Evolutionary conservation across 1,140 invertebrate genomes (phyloP), one percentile per base, ranked within the genome.

Genomic region (Condylostylus longicornis): DNA sequence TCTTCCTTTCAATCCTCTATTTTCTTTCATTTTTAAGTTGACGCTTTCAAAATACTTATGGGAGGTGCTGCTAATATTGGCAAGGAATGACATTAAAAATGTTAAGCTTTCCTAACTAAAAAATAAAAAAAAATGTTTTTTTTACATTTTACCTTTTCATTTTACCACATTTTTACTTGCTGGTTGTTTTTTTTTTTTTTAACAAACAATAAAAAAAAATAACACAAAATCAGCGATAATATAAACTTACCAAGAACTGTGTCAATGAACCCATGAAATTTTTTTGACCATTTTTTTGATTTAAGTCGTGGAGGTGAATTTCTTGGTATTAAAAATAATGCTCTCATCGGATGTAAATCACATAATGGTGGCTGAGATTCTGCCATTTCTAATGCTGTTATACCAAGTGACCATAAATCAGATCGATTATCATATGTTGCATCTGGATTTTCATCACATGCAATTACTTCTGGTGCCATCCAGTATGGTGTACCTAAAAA

Each of bases 381-480:
- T 29, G 95, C 95, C 95, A 99, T 99, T 74, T 99, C 96, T 44
- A 99, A 71, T 20, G 94, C 90, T 22, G 94, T 98, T 51, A 98
- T 98, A 51, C 93, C 95, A 42, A 98, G 71, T 31, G 90, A 96
- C 95, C 95, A 98, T 32, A 98, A 69, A 67, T 98, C 95, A 61
- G 87, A 94, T 61, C 95, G 77, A 68, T 98, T 98, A 64, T 99
- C 96, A 61, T 99, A 99, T 25, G 96, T 99, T 20, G 95, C 95
- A 61, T 98, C 94, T 29, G 94, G 90, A 69, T 99, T 98, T 66
- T 98, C 94, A 69, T 99, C 96, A 67, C 96, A 99, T 34, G 94
- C 95, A 61, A 99, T 99, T n/a, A 99, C 96, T 71, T 81, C 83
- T 21, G 83, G 82, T 14, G 83, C 85, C 84, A 89, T 94, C 93